phyloP scores from a whole-genome alignment of 2,797 vertebrate genomes.

The Sebastes minor region DNA sequence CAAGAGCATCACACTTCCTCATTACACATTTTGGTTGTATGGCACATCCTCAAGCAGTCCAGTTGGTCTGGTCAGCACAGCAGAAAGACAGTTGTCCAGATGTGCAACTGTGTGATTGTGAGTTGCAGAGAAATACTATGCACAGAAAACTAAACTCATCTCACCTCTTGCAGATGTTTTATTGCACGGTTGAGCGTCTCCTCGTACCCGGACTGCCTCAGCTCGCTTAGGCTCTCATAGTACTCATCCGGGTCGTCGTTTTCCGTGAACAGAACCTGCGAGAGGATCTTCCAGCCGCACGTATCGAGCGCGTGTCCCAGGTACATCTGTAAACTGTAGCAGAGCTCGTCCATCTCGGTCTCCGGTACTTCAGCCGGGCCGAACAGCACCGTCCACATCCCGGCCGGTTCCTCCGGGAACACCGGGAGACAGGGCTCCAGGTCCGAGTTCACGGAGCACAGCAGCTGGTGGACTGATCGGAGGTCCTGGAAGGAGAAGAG shows the following conservation, averaged over 20 bases:
- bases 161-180: slow-evolving; percentile 91
- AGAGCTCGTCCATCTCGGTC: slow-evolving; percentile 87
- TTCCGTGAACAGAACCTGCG: slow-evolving; percentile 93
- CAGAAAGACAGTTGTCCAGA: neutral
- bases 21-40: neutral
- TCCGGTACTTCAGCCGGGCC: slow-evolving; percentile 83
- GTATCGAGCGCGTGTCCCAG: slow-evolving; percentile 92
- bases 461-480: slow-evolving; percentile 89
- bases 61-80: neutral
- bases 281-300: slow-evolving; percentile 97
- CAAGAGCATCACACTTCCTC: neutral
- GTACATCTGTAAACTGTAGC: slow-evolving; percentile 89
- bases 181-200: slow-evolving; percentile 89
- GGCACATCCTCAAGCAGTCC: neutral
- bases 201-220: slow-evolving; percentile 93
- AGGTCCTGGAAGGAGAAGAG: slow-evolving; percentile 97
- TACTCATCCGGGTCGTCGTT: slow-evolving; percentile 95
- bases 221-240: slow-evolving; percentile 96
- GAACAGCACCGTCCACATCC: slow-evolving; percentile 94
- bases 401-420: slow-evolving; percentile 92
- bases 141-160: slow-evolving; percentile 1
- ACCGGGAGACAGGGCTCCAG: slow-evolving; percentile 91
- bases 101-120: slow-evolving; percentile 2
- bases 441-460: slow-evolving; percentile 92
- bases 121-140: neutral